These are phyloP conservation scores for Ashinkailepas kermadecensis DNA, from an alignment of 2,888 invertebrate genomes.

Conservation along the genomic window DNA sequence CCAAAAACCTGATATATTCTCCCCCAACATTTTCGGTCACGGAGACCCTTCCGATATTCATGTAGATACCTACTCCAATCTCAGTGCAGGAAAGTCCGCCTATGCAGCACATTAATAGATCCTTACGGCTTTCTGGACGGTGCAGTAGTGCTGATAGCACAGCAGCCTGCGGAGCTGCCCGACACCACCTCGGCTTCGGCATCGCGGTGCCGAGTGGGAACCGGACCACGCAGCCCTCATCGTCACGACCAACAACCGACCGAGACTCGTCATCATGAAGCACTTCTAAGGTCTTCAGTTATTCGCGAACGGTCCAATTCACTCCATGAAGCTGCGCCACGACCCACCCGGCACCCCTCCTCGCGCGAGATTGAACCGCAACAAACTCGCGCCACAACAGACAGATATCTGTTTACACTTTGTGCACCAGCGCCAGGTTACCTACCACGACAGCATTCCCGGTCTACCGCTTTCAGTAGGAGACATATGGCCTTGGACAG, in stretches of 20 bases:
- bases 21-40: too few species aligned
- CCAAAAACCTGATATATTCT: too few species aligned
- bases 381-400: too few species aligned
- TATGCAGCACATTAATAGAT: not conserved
- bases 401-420: not conserved
- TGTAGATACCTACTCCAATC: not conserved
- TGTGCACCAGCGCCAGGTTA: too few species aligned
- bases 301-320: too few species aligned
- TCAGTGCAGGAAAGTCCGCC: too few species aligned
- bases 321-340: too few species aligned
- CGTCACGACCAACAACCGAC: not conserved
- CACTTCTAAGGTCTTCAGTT: too few species aligned
- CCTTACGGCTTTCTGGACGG: constrained; percentile 7
- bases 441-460: too few species aligned
- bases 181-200: not conserved
- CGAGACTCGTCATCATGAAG: not conserved
- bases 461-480: not conserved
- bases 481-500: not conserved
- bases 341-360: not conserved
- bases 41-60: not conserved
- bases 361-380: too few species aligned
- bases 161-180: not conserved
- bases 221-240: not conserved
- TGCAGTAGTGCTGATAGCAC: constrained; percentile 14
- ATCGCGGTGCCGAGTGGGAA: not conserved